phyloP scores from a whole-genome alignment of 2,888 invertebrate genomes.

The Ypsolopha sequella region DNA sequence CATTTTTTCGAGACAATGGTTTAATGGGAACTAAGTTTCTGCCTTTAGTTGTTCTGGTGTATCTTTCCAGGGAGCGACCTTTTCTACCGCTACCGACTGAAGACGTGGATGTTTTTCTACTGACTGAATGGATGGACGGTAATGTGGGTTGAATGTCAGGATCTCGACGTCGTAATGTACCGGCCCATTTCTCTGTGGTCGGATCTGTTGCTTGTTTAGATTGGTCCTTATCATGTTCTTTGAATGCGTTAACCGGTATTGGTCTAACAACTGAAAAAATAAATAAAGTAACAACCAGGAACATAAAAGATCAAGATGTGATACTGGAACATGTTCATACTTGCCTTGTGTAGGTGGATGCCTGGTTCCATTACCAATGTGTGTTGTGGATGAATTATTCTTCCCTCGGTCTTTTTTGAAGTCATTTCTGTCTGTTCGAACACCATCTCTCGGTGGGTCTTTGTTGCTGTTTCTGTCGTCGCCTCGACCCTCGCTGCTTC shows the following conservation, averaged over 20 bases:
- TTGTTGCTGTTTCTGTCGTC: conserved; percentile 17
- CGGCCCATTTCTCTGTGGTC: conserved; percentile 77
- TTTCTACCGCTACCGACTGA: conserved; percentile 48
- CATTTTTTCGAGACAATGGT: conserved; percentile 36
- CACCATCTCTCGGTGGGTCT: conserved; percentile 38
- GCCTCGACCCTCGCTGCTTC: conserved; percentile 27
- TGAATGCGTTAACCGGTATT: conserved; percentile 33
- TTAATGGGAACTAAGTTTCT: conserved; percentile 47
- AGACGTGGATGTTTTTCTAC: conserved; percentile 63
- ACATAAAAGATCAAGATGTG: neutral
- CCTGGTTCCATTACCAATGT: conserved; percentile 41
- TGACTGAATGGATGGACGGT: conserved; percentile 65
- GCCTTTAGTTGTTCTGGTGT: conserved; percentile 27
- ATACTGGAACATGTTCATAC: neutral
- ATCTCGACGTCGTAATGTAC: conserved; percentile 74
- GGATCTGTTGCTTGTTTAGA: conserved; percentile 43
- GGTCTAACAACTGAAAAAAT: conserved; percentile 51
- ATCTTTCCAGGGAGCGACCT: conserved; percentile 56
- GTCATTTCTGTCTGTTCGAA: conserved; percentile 37
- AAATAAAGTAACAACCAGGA: neutral
- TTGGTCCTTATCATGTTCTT: conserved; percentile 32
- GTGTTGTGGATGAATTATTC: conserved; percentile 27
- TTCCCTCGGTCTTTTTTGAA: conserved; percentile 30
- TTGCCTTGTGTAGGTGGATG: conserved; percentile 59
- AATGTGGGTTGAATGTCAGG: conserved; percentile 75